Conservation (phyloP, 2,113 vertebrate genomes). For the Corvus hawaiiensis region DNA sequence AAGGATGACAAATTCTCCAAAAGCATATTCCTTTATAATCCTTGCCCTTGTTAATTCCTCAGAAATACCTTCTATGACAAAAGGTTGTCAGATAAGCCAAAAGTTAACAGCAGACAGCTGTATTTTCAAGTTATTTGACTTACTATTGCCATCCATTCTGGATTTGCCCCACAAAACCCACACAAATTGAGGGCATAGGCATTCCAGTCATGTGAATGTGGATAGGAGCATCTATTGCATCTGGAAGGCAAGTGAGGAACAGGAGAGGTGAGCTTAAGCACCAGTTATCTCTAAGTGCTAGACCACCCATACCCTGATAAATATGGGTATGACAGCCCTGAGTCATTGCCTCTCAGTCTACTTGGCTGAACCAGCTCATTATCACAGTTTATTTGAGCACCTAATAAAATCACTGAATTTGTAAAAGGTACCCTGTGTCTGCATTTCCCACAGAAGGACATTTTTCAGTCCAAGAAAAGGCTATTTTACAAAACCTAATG, state of each 20-base stretch:
- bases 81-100: not conserved
- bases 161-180: not conserved
- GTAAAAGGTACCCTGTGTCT: not conserved
- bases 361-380: not conserved
- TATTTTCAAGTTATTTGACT: not conserved
- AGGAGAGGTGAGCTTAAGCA: not conserved
- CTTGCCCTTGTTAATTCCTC: not conserved
- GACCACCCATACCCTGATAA: not conserved
- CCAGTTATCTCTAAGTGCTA: not conserved
- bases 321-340: not conserved
- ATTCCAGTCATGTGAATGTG: not conserved
- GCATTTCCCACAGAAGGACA: not conserved
- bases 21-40: not conserved
- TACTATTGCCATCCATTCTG: not conserved
- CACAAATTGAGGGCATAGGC: rapidly evolving
- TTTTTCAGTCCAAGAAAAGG: not conserved
- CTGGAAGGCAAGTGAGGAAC: not conserved
- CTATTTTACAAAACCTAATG: not conserved
- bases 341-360: not conserved
- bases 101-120: not conserved
- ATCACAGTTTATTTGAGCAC: not conserved
- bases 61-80: not conserved
- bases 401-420: not conserved
- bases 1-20: not conserved
- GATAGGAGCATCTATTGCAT: not conserved